Evolutionary conservation across 1,140 invertebrate species (phyloP).

Genomic region (Cotesia typhae): DNA sequence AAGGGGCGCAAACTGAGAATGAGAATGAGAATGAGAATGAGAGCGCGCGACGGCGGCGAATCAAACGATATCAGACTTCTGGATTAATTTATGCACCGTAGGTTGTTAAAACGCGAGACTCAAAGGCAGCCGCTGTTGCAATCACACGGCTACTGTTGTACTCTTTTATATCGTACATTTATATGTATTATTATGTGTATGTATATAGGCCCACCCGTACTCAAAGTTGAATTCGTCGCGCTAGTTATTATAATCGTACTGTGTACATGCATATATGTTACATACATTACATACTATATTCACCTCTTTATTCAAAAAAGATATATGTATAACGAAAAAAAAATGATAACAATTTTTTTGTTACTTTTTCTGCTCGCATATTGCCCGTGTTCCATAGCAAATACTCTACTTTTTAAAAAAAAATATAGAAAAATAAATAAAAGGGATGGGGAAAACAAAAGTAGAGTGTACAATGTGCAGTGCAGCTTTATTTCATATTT

Average conservation of each 20-base stretch:
- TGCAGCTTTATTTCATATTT: constrained; percentile 16
- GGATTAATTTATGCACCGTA: constrained; percentile 65
- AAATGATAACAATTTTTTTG: neutral
- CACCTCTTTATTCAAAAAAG: too few relatives aligned
- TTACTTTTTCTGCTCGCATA: neutral
- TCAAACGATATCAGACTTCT: constrained; percentile 65
- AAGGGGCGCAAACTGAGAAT: constrained; percentile 25
- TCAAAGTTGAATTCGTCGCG: constrained; percentile 40
- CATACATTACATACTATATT: neutral
- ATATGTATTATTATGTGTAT: too few relatives aligned
- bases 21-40: constrained; percentile 25
- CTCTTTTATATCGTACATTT: too few relatives aligned
- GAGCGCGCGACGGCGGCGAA: constrained; percentile 56
- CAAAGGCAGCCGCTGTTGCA: constrained; percentile 58
- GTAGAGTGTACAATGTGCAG: neutral
- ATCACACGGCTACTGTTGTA: constrained; percentile 54
- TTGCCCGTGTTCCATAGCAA: neutral
- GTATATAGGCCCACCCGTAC: constrained; percentile 37
- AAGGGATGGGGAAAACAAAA: neutral
- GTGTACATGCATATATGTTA: constrained; percentile 17
- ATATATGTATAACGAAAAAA: too few relatives aligned
- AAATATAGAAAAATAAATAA: neutral
- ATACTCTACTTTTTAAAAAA: constrained; percentile 9
- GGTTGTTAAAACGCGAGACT: constrained; percentile 65
- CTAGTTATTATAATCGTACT: constrained; percentile 32